Evolutionary conservation across 2,888 invertebrate genomes (phyloP).

Genomic region (Lobophora halterata): DNA sequence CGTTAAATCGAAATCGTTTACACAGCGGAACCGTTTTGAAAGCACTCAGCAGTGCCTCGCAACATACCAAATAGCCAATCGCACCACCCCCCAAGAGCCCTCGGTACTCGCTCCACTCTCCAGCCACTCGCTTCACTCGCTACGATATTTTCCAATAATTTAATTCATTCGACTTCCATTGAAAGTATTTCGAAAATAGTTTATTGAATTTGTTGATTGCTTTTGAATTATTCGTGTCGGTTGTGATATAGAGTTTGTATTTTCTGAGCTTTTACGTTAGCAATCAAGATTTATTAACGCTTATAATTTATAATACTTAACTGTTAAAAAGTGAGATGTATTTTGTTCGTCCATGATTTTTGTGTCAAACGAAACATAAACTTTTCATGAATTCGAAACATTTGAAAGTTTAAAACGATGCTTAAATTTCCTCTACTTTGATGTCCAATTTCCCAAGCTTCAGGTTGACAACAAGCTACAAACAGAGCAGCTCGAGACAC

Average conservation of each 20-base stretch:
- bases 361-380: too few relatives aligned
- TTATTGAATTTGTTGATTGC: not conserved
- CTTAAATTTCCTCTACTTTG: too few relatives aligned
- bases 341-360: too few relatives aligned
- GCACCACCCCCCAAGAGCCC: not conserved
- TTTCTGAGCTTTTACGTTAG: too few relatives aligned
- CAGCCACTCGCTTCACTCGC: not conserved
- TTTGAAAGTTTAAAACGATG: conserved; percentile 8
- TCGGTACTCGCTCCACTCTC: not conserved
- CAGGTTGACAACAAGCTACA: not conserved
- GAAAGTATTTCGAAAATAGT: conserved; percentile 1
- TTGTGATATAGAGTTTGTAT: not conserved
- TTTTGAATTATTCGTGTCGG: not conserved
- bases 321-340: too few relatives aligned
- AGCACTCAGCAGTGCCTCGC: not conserved
- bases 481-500: conserved; percentile 8
- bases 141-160: conserved; percentile 7
- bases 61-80: not conserved
- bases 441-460: not conserved
- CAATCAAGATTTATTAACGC: too few relatives aligned
- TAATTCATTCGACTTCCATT: conserved; percentile 5
- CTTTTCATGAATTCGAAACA: too few relatives aligned
- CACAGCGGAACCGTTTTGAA: too few relatives aligned
- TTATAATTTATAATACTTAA: too few relatives aligned
- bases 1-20: too few relatives aligned